These are phyloP conservation scores for Andrena haemorrhoa DNA, from an alignment of 2,888 invertebrate species.

Conservation along the genomic window DNA sequence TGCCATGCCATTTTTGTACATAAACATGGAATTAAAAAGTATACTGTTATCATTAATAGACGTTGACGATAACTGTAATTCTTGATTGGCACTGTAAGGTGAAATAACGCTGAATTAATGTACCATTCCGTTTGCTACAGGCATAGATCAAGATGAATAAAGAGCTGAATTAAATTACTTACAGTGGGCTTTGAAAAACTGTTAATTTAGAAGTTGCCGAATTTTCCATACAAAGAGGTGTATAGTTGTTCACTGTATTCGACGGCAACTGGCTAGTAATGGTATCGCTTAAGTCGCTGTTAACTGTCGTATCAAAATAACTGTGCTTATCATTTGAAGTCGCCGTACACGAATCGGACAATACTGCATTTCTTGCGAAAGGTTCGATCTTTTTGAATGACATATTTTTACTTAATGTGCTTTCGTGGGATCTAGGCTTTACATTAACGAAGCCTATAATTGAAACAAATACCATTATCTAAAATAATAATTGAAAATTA, in stretches of 20 bases:
- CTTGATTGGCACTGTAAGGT: constrained; percentile 37
- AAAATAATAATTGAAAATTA: constrained; percentile 46
- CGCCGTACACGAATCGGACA: constrained; percentile 6
- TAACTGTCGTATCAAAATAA: constrained; percentile 28
- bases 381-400: constrained; percentile 81
- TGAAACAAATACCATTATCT: constrained; percentile 75
- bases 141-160: background rate
- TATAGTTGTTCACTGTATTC: constrained; percentile 26
- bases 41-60: constrained; percentile 5
- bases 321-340: constrained; percentile 17
- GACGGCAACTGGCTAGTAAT: constrained; percentile 16
- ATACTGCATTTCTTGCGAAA: constrained; percentile 36
- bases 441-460: constrained; percentile 76
- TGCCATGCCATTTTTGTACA: constrained; percentile 11
- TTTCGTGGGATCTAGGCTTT: constrained; percentile 64
- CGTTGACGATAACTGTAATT: constrained; percentile 15
- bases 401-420: constrained; percentile 61
- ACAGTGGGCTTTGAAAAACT: constrained; percentile 50
- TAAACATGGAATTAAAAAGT: constrained; percentile 2
- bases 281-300: constrained; percentile 20
- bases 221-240: constrained; percentile 17
- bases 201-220: constrained; percentile 12
- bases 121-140: background rate
- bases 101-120: background rate
- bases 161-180: constrained; percentile 36